These are phyloP conservation scores for Delichon dasypus DNA, from an alignment of 2,797 vertebrate genomes.

Conservation along the genomic window DNA sequence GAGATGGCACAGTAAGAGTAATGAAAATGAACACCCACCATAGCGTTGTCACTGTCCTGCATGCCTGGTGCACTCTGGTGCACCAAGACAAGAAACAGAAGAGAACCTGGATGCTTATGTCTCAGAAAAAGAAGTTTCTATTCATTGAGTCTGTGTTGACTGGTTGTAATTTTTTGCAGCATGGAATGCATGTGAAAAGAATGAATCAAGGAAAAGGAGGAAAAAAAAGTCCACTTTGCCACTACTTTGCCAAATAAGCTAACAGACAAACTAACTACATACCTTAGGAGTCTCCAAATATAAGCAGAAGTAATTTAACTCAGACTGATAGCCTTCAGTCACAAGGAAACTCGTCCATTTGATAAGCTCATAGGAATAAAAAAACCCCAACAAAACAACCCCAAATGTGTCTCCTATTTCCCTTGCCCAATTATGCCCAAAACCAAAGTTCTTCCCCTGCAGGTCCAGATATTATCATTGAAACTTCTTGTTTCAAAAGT, in stretches of 20 bases:
- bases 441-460: neutral
- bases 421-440: neutral
- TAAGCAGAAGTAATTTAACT: neutral
- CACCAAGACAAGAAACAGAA: neutral
- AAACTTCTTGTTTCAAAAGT: neutral
- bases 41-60: neutral
- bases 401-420: neutral
- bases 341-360: neutral
- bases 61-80: neutral
- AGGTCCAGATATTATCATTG: neutral
- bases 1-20: neutral
- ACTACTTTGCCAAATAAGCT: neutral
- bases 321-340: neutral
- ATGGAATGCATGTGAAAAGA: neutral
- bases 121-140: neutral
- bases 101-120: neutral
- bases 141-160: neutral
- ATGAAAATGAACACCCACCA: neutral
- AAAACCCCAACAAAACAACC: accelerated
- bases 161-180: neutral
- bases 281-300: neutral
- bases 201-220: neutral
- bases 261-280: neutral
- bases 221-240: neutral
- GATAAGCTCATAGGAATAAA: neutral